Evolutionary conservation across 2,113 vertebrate species (phyloP), one percentile per base, ranked within the genome.

Genomic region (Gila orcuttii): DNA sequence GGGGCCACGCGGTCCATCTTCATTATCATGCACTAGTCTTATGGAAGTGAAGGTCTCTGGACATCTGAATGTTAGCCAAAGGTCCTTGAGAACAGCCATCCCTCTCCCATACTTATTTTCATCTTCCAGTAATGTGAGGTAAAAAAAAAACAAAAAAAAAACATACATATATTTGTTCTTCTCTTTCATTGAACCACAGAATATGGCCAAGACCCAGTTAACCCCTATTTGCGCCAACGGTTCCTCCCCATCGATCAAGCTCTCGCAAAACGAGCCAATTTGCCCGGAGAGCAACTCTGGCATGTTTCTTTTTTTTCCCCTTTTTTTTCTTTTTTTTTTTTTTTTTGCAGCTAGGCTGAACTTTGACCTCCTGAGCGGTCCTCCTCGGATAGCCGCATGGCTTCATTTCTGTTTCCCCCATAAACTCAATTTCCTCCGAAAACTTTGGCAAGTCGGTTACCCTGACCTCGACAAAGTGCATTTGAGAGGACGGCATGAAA

Each of bases 231-330:
- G 92, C 90, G 89, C 79, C 85, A 87, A 2, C 66, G 88, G 86
- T 90, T 92, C 86, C 86, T 88, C 85, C 84, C 92, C 92, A 93
- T 94, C 92, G 88, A 95, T 93, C 93, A 93, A 90, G 90, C 85
- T 68, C 83, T 90, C 82, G 7, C 60, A 86, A 84, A 79, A 88
- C 25, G 45, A 36, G 45, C 45, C 79, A 66, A 66, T 68, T 82
- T 82, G n/a, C 79, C 36, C 52, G 2, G 68, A 86, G 47, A 76
- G 76, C 45, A 83, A 73, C 36, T 76, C 23, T n/a, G 74, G 81
- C 66, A 50, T 45, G 69, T 19, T 83, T 62, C 33, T 80, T 80
- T 80, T 42, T 25, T 5, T 42, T 10, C 0, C 6, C 36, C 36
- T 42, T 42, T 42, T 1, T 7, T 7, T 42, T 42, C 8, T 7